Evolutionary conservation across 2,888 invertebrate genomes (phyloP).

Genomic region (Ariolimax columbianus): DNA sequence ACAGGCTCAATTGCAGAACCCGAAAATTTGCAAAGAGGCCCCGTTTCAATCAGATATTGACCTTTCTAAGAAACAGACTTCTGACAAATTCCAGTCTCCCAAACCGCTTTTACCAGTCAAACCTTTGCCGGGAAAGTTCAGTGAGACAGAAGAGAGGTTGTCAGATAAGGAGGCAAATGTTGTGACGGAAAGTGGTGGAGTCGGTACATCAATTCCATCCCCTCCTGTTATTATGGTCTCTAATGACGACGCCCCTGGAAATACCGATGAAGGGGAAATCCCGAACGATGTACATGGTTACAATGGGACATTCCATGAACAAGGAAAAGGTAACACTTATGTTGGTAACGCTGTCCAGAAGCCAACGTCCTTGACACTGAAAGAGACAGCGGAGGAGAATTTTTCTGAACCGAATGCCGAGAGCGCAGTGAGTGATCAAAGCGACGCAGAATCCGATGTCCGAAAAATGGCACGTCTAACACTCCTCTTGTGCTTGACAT

Average conservation of each 20-base stretch:
- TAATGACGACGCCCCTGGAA: constrained; percentile 43
- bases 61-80: constrained; percentile 50
- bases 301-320: constrained; percentile 34
- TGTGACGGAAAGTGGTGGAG: neutral
- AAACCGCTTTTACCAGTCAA: constrained; percentile 50
- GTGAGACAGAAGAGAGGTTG: constrained; percentile 21
- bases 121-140: constrained; percentile 31
- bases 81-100: constrained; percentile 18
- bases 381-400: constrained; percentile 38
- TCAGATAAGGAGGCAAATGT: neutral
- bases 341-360: neutral
- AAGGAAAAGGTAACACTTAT: neutral
- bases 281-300: neutral
- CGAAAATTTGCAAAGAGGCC: constrained; percentile 69
- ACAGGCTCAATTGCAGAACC: constrained; percentile 77
- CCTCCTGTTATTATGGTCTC: constrained; percentile 58
- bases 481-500: constrained; percentile 63
- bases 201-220: neutral
- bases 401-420: constrained; percentile 34
- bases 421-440: constrained; percentile 32
- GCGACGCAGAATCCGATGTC: constrained; percentile 42
- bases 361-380: constrained; percentile 40
- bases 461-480: constrained; percentile 62
- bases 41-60: constrained; percentile 69
- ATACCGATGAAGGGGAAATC: neutral